Evolutionary conservation across 1,140 invertebrate genomes (phyloP), one percentile per base, ranked within the genome.

Genomic region (Sinella curviseta): DNA sequence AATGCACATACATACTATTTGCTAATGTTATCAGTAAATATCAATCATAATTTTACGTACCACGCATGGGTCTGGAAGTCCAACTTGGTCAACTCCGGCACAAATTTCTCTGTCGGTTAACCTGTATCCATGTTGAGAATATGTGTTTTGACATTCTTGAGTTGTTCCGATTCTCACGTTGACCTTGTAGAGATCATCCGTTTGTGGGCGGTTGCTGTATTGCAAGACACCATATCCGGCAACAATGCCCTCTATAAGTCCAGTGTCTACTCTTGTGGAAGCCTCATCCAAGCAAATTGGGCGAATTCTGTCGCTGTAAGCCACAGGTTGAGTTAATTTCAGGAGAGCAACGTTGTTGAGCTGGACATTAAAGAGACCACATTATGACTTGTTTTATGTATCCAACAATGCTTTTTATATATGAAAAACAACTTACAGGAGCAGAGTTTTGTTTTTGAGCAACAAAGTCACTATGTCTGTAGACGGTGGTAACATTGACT

Each of bases 271-370:
- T 54, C 76, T 48, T 26, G 26, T 33, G 17, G 34, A 33, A 26
- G 60, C 79, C 48, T 80, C 79, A 28, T 80, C 79, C 28, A 80
- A 31, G 34, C 79, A 80, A 77, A 80, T 80, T 55, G 79, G 79
- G 24, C 65, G 75, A 55, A 80, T 65, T 20, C 39, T 31, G 14
- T 74, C 36, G 16, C 36, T 74, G 26, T 70, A 80, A 8, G 35
- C 24, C 17, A 80, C 67, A 48, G 79, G 76, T 16, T 39, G 0
- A 12, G 30, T 26, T 4, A 80, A 39, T 74, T 74, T 73, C 16
- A 80, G 33, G 17, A 80, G 20, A 14, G 79, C 79, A 36, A 80
- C 77, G 33, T 80, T 76, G 28, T 77, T 57, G 3, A 75, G n/a
- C 74, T 75, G 39, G 39, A 20, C 39, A 20, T 8, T 14, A 48